Conservation (phyloP, 2,797 vertebrate genomes). For the Sebastes paucispinis region DNA sequence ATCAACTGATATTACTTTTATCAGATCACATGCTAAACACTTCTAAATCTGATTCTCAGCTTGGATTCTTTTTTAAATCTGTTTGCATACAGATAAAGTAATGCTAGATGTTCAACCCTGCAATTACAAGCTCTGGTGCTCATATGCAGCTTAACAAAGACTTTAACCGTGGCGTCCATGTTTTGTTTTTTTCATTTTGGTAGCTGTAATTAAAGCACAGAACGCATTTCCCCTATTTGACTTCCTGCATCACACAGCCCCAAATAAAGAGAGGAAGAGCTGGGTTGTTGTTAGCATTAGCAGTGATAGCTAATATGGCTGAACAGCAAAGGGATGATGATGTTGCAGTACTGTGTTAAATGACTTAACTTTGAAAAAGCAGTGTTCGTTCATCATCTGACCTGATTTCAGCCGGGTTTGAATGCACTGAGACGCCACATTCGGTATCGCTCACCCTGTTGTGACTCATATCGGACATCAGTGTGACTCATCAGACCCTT, state of each 20-base stretch:
- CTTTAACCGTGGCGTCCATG: background rate
- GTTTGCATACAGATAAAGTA: background rate
- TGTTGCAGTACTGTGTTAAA: background rate
- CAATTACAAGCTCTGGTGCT: slow-evolving; percentile 9
- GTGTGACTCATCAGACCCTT: background rate
- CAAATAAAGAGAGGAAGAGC: background rate
- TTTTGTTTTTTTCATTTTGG: background rate
- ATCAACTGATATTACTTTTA: background rate
- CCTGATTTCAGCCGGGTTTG: slow-evolving; percentile 11
- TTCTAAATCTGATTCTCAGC: background rate
- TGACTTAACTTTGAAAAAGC: background rate
- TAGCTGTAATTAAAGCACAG: background rate
- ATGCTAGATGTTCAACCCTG: background rate
- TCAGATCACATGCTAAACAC: background rate
- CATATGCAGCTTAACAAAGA: slow-evolving; percentile 10
- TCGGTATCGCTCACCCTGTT: background rate
- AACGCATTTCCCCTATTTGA: background rate
- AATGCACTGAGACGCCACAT: background rate
- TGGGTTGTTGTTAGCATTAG: background rate
- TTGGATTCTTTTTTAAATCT: background rate
- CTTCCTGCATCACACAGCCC: background rate
- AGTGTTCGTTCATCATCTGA: background rate
- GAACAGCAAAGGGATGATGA: background rate
- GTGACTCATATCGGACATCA: background rate
- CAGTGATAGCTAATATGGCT: background rate